A percentile compares a stretch with the other conserved stretches of the same genome.
Evolutionary conservation across 2,888 invertebrate species (phyloP).

Genomic region (Drymonia ruficornis): DNA sequence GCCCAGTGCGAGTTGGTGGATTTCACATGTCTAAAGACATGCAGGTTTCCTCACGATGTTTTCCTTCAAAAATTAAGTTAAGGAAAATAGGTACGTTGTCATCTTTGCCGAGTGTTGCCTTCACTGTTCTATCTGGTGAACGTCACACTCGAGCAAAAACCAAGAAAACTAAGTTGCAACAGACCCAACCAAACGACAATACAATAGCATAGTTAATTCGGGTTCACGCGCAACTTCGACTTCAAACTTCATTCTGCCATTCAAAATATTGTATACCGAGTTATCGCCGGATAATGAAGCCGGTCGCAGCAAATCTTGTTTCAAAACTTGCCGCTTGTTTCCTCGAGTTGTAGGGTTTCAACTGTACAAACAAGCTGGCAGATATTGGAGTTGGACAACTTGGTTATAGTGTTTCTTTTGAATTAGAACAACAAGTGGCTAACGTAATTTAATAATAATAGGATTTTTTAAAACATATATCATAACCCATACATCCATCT

Average conservation of each 20-base stretch:
- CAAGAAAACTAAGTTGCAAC: too few relatives aligned
- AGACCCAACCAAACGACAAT: neutral
- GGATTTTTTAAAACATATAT: too few relatives aligned
- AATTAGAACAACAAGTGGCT: neutral
- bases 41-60: too few relatives aligned
- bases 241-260: conserved; percentile 40
- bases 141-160: too few relatives aligned
- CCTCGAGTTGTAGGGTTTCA: conserved; percentile 13
- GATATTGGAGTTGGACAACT: conserved; percentile 27
- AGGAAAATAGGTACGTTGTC: too few relatives aligned
- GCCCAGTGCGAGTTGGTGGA: too few relatives aligned
- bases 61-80: too few relatives aligned
- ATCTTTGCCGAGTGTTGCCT: too few relatives aligned
- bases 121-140: too few relatives aligned
- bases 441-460: too few relatives aligned
- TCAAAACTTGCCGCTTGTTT: conserved; percentile 24
- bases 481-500: too few relatives aligned
- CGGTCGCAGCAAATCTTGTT: conserved; percentile 37
- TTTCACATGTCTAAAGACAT: too few relatives aligned
- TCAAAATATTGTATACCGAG: conserved; percentile 32
- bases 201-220: conserved; percentile 2
- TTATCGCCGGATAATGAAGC: conserved; percentile 33
- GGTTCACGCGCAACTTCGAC: conserved; percentile 16
- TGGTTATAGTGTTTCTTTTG: conserved; percentile 35
- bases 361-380: conserved; percentile 23